A percentile compares a stretch with the other conserved stretches of the same genome.
These are phyloP conservation scores for Myiothlypis coronata DNA, from an alignment of 2,797 vertebrate genomes.

Conservation along the genomic window DNA sequence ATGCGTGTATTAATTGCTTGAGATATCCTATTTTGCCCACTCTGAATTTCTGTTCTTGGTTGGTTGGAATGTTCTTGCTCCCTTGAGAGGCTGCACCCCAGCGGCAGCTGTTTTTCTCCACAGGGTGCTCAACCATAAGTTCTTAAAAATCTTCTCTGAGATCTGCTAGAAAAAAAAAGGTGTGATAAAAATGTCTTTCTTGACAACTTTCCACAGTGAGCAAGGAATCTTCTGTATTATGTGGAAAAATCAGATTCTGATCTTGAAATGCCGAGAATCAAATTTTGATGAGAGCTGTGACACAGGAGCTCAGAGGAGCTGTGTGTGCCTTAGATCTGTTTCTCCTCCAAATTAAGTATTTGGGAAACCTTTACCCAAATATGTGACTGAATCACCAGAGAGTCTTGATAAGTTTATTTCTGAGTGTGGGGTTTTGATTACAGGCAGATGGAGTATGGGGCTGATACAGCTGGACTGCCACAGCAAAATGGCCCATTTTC, in stretches of 20 bases:
- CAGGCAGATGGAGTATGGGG: accelerated
- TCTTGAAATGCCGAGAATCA: neutral
- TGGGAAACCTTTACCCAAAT: neutral
- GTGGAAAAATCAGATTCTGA: neutral
- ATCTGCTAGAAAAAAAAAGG: neutral
- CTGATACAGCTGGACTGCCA: neutral
- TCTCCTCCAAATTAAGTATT: neutral
- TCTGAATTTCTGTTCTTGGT: neutral
- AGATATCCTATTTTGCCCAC: neutral
- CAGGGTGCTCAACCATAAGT: neutral
- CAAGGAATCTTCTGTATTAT: neutral
- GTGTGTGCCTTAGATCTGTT: neutral
- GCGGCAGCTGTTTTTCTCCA: neutral
- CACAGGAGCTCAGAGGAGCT: neutral
- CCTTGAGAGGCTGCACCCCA: neutral
- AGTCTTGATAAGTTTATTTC: neutral
- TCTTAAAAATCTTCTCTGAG: neutral
- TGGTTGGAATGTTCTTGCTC: neutral
- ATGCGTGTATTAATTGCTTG: neutral
- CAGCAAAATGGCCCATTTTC: neutral
- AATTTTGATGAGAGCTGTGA: neutral
- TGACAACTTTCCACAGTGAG: neutral
- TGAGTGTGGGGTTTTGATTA: neutral
- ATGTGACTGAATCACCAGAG: neutral
- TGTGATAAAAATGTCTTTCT: neutral